These are phyloP conservation scores for Holothuria glaberrima DNA, from an alignment of 35 echinoderm and acorn worm genomes.

Conservation along the genomic window DNA sequence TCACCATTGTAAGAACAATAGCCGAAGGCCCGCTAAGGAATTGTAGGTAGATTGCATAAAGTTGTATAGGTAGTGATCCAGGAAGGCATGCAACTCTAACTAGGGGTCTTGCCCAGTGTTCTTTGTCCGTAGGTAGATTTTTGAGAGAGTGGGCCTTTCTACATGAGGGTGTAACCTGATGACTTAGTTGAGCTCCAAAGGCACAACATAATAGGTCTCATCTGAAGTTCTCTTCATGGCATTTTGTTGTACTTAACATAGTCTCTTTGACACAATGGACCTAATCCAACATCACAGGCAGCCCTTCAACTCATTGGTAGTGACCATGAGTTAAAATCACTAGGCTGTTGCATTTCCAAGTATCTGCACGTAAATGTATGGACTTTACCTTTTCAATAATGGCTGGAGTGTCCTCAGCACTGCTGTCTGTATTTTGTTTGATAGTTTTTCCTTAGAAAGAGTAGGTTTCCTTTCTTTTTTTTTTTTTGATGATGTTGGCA, in stretches of 20 bases:
- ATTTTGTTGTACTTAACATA: constrained; percentile 33
- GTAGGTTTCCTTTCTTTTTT: constrained; percentile 22
- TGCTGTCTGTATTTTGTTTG: constrained; percentile 19
- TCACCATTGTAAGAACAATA: not conserved
- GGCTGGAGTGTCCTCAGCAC: constrained; percentile 18
- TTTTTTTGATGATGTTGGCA: constrained; percentile 10
- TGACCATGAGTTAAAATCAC: constrained; percentile 18
- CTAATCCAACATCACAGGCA: not conserved
- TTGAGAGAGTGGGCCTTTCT: not conserved
- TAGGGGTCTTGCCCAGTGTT: not conserved
- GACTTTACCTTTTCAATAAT: constrained; percentile 30
- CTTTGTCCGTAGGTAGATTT: not conserved
- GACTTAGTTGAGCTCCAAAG: not conserved
- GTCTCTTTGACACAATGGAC: constrained; percentile 18
- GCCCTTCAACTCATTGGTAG: constrained; percentile 15
- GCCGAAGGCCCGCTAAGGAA: not conserved
- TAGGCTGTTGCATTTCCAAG: constrained; percentile 19
- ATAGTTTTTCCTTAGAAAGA: not conserved
- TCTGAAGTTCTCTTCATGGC: constrained; percentile 6
- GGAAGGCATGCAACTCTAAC: constrained; percentile 9
- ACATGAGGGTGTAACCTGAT: not conserved
- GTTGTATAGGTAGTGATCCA: constrained; percentile 15
- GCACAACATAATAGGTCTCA: constrained; percentile 15
- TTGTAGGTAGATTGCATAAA: constrained; percentile 2
- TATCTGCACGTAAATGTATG: not conserved